Evolutionary conservation across 1,140 invertebrate species (phyloP).

Genomic region (Amphibalanus amphitrite): DNA sequence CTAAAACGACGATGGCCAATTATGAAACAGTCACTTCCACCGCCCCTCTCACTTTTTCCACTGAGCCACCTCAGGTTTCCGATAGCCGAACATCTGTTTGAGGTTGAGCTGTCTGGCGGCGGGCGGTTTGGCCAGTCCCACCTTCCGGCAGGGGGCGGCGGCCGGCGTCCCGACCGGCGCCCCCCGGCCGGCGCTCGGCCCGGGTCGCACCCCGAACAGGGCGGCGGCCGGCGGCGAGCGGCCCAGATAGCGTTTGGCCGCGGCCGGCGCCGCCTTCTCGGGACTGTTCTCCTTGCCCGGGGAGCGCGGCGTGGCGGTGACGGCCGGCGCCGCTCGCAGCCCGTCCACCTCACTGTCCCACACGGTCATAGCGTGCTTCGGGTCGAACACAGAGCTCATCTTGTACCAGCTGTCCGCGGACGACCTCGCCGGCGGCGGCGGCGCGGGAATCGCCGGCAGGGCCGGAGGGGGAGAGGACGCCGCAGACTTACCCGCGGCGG

Average conservation of each 20-base stretch:
- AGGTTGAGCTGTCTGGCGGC: not conserved
- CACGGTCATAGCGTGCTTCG: not conserved
- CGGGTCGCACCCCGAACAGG: not conserved
- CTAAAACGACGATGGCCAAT: too few relatives aligned
- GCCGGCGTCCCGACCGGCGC: not conserved
- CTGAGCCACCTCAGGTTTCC: not conserved
- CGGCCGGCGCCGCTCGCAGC: not conserved
- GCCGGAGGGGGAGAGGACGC: not conserved
- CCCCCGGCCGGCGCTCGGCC: not conserved
- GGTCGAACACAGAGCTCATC: slow-evolving; percentile 1
- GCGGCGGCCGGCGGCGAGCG: not conserved
- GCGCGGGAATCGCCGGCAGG: not conserved
- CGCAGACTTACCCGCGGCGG: not conserved
- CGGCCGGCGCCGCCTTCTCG: not conserved
- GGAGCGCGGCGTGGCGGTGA: not conserved
- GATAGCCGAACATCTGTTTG: not conserved
- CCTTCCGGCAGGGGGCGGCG: not conserved
- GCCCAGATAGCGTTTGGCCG: not conserved
- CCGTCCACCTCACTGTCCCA: not conserved
- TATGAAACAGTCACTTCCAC: too few relatives aligned
- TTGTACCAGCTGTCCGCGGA: not conserved
- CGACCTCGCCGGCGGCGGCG: not conserved
- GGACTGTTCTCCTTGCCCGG: not conserved
- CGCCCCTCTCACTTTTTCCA: not conserved
- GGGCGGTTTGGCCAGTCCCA: not conserved